These are phyloP conservation scores for Ibycter americanus DNA, from an alignment of 2,797 vertebrate species.

Conservation along the genomic window DNA sequence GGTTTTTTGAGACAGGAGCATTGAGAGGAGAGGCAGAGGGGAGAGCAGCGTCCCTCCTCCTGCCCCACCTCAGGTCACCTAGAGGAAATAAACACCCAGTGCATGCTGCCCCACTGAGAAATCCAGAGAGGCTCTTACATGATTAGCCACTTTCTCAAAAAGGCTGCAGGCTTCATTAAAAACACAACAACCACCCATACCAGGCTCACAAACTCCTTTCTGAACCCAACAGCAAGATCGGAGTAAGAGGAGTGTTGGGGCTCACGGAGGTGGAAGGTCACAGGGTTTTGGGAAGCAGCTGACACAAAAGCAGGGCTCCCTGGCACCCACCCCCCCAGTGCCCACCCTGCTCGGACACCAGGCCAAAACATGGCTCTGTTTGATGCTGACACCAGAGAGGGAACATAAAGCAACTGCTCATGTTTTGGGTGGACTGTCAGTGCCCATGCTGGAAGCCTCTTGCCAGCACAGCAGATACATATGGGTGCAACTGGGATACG, in stretches of 20 bases:
- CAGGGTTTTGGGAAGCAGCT: not conserved
- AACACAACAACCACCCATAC: not conserved
- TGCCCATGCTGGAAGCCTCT: not conserved
- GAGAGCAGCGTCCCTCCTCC: not conserved
- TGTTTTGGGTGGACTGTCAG: not conserved
- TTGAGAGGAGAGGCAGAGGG: not conserved
- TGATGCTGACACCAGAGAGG: not conserved
- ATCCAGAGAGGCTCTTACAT: not conserved
- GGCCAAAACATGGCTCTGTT: not conserved
- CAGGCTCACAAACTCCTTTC: not conserved
- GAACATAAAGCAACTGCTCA: not conserved
- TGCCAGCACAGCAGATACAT: accelerated
- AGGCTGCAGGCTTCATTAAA: not conserved
- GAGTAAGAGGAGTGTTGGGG: not conserved
- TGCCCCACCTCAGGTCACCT: not conserved
- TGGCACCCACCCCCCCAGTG: accelerated
- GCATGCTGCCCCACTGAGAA: not conserved
- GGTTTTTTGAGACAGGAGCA: not conserved
- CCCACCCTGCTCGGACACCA: accelerated
- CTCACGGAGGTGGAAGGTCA: not conserved
- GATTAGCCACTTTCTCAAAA: not conserved
- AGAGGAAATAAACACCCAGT: not conserved
- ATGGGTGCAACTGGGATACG: not conserved
- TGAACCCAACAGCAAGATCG: not conserved
- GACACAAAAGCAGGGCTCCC: not conserved